Conservation (phyloP, 1,140 invertebrate species). For the Rhopalosiphum maidis region DNA sequence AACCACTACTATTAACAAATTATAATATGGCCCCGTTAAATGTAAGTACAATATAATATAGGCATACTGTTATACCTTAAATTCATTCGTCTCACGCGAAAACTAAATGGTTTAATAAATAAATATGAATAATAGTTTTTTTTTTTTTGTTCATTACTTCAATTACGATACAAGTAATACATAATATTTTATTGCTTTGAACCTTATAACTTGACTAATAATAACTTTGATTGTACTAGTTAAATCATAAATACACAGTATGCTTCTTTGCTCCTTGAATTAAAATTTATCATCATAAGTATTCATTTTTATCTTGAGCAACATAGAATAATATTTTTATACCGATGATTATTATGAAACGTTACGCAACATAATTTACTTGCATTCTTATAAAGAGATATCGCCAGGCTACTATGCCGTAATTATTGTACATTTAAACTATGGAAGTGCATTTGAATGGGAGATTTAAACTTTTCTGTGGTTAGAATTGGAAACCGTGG, state of each 20-base stretch:
- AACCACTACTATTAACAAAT: not conserved
- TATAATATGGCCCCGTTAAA: not conserved
- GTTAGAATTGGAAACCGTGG: constrained; percentile 12
- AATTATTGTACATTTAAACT: not conserved
- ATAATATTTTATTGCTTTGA: not conserved
- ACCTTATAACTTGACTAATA: not conserved
- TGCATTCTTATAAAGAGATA: not conserved
- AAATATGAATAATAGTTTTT: not conserved
- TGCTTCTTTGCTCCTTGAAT: not conserved
- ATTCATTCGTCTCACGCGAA: not conserved
- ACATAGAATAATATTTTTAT: not conserved
- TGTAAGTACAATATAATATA: not conserved
- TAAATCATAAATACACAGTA: not conserved
- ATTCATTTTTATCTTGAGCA: not conserved
- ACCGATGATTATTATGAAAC: not conserved
- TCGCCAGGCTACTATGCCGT: not conserved
- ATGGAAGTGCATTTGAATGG: not conserved
- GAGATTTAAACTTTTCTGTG: not conserved
- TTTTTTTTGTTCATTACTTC: not conserved
- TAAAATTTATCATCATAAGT: not conserved
- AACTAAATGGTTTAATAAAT: not conserved
- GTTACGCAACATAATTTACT: not conserved
- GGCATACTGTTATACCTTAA: not conserved
- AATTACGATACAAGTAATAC: no score
- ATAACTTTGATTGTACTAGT: not conserved